These are phyloP conservation scores for Channa maculata DNA, from an alignment of 2,113 vertebrate species.

Conservation along the genomic window DNA sequence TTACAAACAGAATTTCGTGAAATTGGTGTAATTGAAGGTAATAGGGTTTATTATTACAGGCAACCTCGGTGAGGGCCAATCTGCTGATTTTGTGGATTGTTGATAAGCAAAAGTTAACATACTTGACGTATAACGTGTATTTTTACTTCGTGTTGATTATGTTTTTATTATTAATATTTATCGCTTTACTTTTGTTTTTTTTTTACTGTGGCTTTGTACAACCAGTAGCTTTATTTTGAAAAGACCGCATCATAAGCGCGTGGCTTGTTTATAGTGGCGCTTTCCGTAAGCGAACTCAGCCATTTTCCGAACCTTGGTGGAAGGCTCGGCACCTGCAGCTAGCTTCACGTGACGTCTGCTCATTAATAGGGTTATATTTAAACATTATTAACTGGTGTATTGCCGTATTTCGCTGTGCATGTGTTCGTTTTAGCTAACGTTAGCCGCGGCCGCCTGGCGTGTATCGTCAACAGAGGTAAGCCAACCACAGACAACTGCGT, in stretches of 20 bases:
- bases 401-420: conserved; percentile 24
- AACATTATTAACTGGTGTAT: not conserved
- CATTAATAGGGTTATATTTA: not conserved
- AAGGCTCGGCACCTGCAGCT: not conserved
- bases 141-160: too few species aligned
- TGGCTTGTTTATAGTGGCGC: fast-evolving
- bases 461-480: conserved; percentile 55
- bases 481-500: conserved; percentile 30
- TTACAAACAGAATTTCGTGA: too few species aligned
- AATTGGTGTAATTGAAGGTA: too few species aligned
- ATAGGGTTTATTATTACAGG: too few species aligned
- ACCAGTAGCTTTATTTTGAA: conserved; percentile 43
- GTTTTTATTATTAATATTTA: too few species aligned
- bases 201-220: too few species aligned
- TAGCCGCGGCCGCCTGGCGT: conserved; percentile 11
- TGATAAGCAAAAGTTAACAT: too few species aligned
- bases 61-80: too few species aligned
- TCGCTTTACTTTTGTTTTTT: too few species aligned
- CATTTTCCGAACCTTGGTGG: not conserved
- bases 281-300: not conserved
- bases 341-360: not conserved
- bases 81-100: too few species aligned
- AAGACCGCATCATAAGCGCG: not conserved
- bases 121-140: too few species aligned
- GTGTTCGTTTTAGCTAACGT: conserved; percentile 8